Evolutionary conservation across 2,797 vertebrate species (phyloP).

Genomic region (Trachurus trachurus): DNA sequence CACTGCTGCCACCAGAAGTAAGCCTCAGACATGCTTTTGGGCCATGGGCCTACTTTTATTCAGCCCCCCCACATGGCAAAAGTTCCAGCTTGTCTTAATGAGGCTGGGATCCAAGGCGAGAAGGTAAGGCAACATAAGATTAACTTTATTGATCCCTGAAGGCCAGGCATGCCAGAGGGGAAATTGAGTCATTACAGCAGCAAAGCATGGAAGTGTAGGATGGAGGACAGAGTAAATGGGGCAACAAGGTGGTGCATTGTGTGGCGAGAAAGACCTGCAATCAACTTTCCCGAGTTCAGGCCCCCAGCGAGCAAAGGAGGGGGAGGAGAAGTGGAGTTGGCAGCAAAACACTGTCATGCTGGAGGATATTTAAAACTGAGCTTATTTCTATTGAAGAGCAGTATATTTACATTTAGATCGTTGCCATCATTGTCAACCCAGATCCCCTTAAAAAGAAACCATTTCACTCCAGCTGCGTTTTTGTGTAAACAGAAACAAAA

Average conservation of each 20-base stretch:
- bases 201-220: conserved; percentile 48
- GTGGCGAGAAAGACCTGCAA: conserved; percentile 40
- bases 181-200: conserved; percentile 72
- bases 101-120: conserved; percentile 63
- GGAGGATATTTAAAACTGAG: conserved; percentile 20
- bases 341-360: conserved; percentile 8
- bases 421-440: neutral
- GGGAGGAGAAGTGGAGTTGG: neutral
- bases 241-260: conserved; percentile 57
- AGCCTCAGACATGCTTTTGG: conserved; percentile 46
- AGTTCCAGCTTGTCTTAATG: conserved; percentile 66
- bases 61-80: conserved; percentile 56
- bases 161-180: conserved; percentile 63
- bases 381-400: neutral
- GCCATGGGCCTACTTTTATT: conserved; percentile 46
- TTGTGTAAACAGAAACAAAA: neutral
- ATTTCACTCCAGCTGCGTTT: neutral
- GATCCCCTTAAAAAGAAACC: neutral
- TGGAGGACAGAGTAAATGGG: conserved; percentile 51
- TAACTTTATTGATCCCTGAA: conserved; percentile 78
- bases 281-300: conserved; percentile 35
- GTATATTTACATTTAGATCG: neutral
- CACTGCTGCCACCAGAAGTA: conserved; percentile 42
- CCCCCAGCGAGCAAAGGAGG: neutral
- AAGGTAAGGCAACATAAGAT: conserved; percentile 76